Conservation (phyloP, 2,797 vertebrate genomes). For the Ammospiza maritima region DNA sequence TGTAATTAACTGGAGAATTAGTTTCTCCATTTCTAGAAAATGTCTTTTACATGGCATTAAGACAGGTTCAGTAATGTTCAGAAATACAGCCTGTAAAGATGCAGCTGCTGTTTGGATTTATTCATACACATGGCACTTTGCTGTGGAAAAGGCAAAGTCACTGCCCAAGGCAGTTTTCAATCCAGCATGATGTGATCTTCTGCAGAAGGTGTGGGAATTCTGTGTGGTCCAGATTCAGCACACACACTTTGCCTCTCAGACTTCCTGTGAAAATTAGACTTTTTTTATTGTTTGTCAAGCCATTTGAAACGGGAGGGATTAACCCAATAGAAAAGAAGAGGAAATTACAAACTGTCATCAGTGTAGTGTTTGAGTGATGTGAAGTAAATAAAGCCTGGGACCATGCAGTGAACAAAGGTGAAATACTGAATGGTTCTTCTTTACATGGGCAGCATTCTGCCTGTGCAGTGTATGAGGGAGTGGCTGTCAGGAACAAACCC, state of each 20-base stretch:
- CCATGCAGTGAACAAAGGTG: not conserved
- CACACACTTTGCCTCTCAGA: not conserved
- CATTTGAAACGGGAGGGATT: not conserved
- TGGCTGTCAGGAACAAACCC: not conserved
- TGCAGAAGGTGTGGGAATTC: not conserved
- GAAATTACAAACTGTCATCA: not conserved
- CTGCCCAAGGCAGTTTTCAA: not conserved
- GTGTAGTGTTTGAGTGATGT: not conserved
- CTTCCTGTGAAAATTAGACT: not conserved
- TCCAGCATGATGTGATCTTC: not conserved
- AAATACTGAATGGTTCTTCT: not conserved
- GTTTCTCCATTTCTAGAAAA: not conserved
- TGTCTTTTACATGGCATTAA: not conserved
- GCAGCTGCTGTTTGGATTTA: not conserved
- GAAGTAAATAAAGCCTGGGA: not conserved
- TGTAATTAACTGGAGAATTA: not conserved
- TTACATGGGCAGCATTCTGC: accelerated
- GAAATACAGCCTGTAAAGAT: not conserved
- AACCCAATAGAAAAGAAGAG: not conserved
- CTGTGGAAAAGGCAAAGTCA: not conserved
- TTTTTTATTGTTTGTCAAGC: not conserved
- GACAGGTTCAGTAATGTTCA: not conserved
- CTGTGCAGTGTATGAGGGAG: not conserved
- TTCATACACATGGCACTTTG: not conserved
- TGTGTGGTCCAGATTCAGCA: not conserved